Evolutionary conservation across 2,113 vertebrate genomes (phyloP).

Genomic region (Gnathonemus echidnorhynchus): DNA sequence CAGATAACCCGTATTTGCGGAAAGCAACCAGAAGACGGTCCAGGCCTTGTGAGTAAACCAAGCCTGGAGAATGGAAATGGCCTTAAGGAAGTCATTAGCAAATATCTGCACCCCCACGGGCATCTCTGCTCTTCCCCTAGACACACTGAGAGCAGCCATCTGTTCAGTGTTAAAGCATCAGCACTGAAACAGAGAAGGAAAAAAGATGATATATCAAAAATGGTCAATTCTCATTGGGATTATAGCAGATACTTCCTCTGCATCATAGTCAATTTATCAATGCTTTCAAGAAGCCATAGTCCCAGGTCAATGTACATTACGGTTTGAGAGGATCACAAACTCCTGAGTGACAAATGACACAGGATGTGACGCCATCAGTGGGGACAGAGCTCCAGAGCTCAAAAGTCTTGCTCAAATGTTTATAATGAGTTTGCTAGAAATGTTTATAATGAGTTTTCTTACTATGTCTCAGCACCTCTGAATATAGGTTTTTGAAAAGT

Average conservation of each 20-base stretch:
- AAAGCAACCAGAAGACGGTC: not conserved
- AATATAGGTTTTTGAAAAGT: no score
- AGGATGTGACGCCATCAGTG: not conserved
- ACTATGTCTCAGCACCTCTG: not conserved
- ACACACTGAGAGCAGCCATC: slow-evolving; percentile 26
- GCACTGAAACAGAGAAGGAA: not conserved
- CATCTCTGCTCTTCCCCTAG: slow-evolving; percentile 7
- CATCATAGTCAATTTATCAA: not conserved
- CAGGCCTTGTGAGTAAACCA: not conserved
- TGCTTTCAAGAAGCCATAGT: not conserved
- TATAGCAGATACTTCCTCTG: not conserved
- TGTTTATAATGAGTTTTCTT: not conserved
- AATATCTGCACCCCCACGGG: not conserved
- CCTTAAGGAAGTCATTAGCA: slow-evolving; percentile 2
- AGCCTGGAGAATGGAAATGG: not conserved
- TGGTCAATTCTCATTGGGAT: not conserved
- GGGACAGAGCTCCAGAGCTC: not conserved
- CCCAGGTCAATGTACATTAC: not conserved
- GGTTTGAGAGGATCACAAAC: not conserved
- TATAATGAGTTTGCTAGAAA: not conserved
- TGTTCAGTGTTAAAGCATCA: slow-evolving; percentile 12
- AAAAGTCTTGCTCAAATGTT: not conserved
- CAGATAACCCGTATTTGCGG: not conserved
- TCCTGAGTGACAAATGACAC: not conserved
- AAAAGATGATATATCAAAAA: not conserved